Conservation (phyloP, 92 coral and sea anemone genomes). For the Zoanthus solanderi region DNA sequence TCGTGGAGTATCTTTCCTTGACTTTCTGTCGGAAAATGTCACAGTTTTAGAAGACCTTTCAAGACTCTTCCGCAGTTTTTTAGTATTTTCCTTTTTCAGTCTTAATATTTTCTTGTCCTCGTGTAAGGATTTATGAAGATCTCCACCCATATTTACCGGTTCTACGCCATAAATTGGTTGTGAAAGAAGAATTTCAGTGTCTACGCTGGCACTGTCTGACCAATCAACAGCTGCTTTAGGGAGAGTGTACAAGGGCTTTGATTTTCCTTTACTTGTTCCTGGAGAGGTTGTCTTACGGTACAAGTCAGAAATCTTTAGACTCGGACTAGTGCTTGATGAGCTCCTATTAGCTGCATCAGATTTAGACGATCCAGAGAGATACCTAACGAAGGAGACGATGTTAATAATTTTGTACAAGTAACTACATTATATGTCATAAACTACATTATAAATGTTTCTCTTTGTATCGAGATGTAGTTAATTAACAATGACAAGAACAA, state of each 20-base stretch:
- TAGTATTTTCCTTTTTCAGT: conserved; percentile 79
- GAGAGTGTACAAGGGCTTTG: conserved; percentile 28
- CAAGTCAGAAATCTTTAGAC: conserved; percentile 82
- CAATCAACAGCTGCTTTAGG: conserved; percentile 64
- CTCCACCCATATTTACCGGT: conserved; percentile 99
- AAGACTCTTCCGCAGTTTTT: conserved; percentile 81
- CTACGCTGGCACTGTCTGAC: conserved; percentile 88
- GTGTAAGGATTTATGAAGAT: conserved; percentile 79
- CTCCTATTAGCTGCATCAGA: conserved; percentile 48
- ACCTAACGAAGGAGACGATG: neutral
- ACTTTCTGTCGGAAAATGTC: conserved; percentile 44
- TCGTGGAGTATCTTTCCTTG: conserved; percentile 61
- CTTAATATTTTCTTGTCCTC: conserved; percentile 78
- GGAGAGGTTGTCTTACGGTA: conserved; percentile 45
- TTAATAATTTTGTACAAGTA: no score
- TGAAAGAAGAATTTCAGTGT: conserved; percentile 90
- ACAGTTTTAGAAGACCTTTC: conserved; percentile 61
- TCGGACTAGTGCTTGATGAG: conserved; percentile 48
- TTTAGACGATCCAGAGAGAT: conserved; percentile 55
- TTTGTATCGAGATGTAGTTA: no score
- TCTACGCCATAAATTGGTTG: conserved; percentile 88
- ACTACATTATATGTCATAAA: no score
- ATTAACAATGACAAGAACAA: no score
- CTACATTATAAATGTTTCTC: no score
- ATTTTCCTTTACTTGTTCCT: conserved; percentile 52